Percentiles rank a stretch among this genome's conserved stretches.
phyloP scores from a whole-genome alignment of 2,797 vertebrate species.

The Oryzias sinensis region DNA sequence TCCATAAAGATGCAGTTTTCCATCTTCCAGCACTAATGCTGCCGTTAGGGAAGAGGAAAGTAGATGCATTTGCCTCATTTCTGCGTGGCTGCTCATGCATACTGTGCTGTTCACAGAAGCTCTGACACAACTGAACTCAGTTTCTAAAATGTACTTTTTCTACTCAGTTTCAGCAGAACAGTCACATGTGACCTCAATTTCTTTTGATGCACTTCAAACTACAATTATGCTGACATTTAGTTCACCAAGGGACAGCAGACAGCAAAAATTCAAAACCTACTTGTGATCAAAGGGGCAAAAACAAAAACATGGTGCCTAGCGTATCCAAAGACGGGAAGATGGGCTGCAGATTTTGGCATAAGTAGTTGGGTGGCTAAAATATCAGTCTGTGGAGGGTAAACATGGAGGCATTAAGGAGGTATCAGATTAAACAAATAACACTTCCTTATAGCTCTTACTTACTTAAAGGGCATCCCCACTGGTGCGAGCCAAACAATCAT shows the following conservation, averaged over 20 bases:
- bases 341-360: conserved; percentile 51
- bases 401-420: conserved; percentile 20
- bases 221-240: conserved; percentile 17
- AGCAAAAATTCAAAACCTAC: conserved; percentile 5
- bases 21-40: conserved; percentile 40
- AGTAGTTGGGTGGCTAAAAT: conserved; percentile 15
- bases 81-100: conserved; percentile 46
- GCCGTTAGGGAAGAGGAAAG: conserved; percentile 32
- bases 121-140: conserved; percentile 22
- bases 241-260: conserved; percentile 3
- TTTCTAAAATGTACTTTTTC: conserved; percentile 10
- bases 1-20: conserved; percentile 61
- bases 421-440: conserved; percentile 55
- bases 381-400: conserved; percentile 29
- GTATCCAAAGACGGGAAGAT: conserved; percentile 24
- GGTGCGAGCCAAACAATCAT: conserved; percentile 47
- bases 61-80: conserved; percentile 50
- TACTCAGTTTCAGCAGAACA: conserved; percentile 20
- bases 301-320: conserved; percentile 14
- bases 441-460: conserved; percentile 38
- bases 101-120: conserved; percentile 30
- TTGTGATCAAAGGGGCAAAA: conserved; percentile 13
- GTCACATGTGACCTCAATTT: conserved; percentile 7
- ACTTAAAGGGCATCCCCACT: conserved; percentile 18
- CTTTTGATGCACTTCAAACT: conserved; percentile 8